phyloP scores from a whole-genome alignment of 2,888 invertebrate genomes.

The Bugula neritina region DNA sequence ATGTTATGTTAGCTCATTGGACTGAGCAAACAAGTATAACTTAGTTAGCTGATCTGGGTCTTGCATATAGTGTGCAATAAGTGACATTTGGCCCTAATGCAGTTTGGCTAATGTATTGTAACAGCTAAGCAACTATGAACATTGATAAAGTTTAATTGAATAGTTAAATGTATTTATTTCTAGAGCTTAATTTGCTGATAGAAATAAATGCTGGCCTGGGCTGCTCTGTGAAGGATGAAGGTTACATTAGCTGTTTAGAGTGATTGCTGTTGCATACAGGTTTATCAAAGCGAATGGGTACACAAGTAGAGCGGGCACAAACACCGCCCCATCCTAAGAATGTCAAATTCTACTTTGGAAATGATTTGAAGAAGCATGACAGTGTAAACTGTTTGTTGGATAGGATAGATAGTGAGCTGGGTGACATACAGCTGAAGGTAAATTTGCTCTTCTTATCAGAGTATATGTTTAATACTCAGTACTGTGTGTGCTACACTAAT shows the following conservation, averaged over 20 bases:
- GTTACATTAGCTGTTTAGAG: not conserved
- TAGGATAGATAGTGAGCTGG: slow-evolving; percentile 19
- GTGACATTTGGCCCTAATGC: no score
- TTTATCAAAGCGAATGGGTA: not conserved
- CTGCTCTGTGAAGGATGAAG: not conserved
- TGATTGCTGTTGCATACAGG: not conserved
- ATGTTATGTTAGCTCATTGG: no score
- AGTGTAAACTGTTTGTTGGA: slow-evolving; percentile 14
- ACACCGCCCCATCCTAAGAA: not conserved
- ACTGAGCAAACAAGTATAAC: no score
- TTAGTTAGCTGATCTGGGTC: no score
- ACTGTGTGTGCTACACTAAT: no score
- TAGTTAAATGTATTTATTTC: not conserved
- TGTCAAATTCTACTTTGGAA: not conserved
- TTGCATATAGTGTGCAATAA: no score
- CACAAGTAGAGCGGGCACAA: not conserved
- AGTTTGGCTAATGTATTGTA: not conserved
- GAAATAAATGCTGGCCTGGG: not conserved
- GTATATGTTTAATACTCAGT: no score
- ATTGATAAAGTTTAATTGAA: not conserved
- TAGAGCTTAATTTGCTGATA: not conserved
- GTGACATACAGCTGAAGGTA: not conserved
- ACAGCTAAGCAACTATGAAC: not conserved
- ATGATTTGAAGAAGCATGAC: slow-evolving; percentile 22
- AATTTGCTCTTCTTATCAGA: no score